These are phyloP conservation scores for Drosophila rufa DNA, from an alignment of 1,140 invertebrate species.

Conservation along the genomic window DNA sequence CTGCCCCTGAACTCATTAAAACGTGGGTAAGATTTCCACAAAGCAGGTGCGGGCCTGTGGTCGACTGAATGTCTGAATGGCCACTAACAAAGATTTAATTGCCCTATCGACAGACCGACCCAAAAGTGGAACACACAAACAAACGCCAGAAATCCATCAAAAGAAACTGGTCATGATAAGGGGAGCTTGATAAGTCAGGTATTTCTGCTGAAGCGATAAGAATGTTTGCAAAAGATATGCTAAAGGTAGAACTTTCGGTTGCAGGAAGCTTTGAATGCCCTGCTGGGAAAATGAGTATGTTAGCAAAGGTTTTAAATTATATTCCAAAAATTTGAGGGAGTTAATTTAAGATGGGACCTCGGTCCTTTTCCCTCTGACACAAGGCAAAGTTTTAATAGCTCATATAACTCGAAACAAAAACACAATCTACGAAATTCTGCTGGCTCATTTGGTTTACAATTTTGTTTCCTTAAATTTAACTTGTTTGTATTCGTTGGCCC, in stretches of 20 bases:
- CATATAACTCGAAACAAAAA: not conserved
- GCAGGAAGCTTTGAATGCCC: not conserved
- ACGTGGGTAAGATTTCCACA: constrained; percentile 5
- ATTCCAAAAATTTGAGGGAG: too few species aligned
- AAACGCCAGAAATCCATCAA: constrained; percentile 65
- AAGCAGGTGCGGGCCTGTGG: constrained; percentile 18
- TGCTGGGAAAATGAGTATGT: not conserved
- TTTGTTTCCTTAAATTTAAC: not conserved
- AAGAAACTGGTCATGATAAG: constrained; percentile 37
- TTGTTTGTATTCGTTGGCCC: not conserved
- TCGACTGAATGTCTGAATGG: constrained; percentile 9
- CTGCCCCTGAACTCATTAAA: constrained; percentile 68
- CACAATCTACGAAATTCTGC: not conserved
- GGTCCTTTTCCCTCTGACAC: not conserved
- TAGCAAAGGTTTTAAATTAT: not conserved
- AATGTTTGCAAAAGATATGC: constrained; percentile 55
- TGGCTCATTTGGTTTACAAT: not conserved
- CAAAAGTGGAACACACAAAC: constrained; percentile 17
- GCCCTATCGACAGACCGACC: constrained; percentile 33
- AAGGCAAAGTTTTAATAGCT: not conserved
- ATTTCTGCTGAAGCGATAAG: constrained; percentile 39
- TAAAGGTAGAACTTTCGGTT: constrained; percentile 4
- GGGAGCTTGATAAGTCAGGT: constrained; percentile 46
- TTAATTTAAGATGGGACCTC: too few species aligned
- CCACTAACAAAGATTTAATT: constrained; percentile 53